Evolutionary conservation across 2,113 vertebrate genomes (phyloP).

Genomic region (Pycnonotus jocosus): DNA sequence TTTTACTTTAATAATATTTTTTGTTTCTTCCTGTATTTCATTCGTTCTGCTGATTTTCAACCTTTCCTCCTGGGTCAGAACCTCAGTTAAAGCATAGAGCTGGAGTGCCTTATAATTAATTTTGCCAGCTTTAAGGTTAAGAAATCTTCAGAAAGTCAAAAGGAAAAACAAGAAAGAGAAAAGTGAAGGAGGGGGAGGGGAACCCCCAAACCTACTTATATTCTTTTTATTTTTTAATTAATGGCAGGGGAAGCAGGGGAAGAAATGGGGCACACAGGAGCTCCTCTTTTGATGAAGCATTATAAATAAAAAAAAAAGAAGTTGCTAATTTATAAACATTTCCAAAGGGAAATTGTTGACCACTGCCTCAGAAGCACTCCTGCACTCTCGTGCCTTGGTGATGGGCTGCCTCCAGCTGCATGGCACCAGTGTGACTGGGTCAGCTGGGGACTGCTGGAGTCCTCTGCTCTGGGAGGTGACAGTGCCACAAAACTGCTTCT

Average conservation of each 20-base stretch:
- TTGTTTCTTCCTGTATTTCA: not conserved
- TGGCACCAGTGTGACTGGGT: fast-evolving
- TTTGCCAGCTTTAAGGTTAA: not conserved
- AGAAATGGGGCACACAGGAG: not conserved
- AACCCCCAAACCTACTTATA: fast-evolving
- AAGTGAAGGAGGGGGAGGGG: not conserved
- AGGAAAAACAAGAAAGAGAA: not conserved
- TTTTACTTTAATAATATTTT: not conserved
- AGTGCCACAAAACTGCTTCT: not conserved
- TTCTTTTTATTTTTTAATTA: not conserved
- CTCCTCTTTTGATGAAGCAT: not conserved
- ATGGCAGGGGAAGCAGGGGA: not conserved
- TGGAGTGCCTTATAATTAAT: not conserved
- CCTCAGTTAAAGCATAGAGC: not conserved
- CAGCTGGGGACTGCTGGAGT: not conserved
- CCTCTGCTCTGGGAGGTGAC: not conserved
- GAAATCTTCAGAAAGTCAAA: not conserved
- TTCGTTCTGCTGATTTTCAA: not conserved
- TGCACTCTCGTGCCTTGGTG: not conserved
- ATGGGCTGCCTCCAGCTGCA: not conserved
- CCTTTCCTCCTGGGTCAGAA: not conserved
- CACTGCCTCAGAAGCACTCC: not conserved
- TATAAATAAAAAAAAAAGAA: not conserved
- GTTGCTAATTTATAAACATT: not conserved
- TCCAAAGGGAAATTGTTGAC: not conserved